Conservation (phyloP, 2,797 vertebrate genomes). For the Amblyraja radiata region DNA sequence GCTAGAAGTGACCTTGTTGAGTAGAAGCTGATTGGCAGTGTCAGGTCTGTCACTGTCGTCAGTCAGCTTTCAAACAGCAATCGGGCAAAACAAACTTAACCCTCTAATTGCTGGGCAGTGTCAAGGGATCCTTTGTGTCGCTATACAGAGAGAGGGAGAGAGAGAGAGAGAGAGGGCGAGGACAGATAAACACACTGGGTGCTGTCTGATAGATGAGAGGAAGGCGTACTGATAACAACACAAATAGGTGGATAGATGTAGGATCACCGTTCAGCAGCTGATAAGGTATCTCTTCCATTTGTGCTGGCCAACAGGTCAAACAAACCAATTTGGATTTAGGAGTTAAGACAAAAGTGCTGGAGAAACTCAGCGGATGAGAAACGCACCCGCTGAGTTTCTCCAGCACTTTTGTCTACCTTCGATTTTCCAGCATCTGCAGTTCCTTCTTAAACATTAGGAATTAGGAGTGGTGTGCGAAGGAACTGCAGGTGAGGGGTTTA, state of each 20-base stretch:
- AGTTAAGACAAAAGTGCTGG: no score
- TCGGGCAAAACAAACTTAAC: constrained; percentile 6
- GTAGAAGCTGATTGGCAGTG: constrained; percentile 74
- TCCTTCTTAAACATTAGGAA: no score
- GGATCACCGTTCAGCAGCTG: neutral
- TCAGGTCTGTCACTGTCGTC: constrained; percentile 68
- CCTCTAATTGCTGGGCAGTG: neutral
- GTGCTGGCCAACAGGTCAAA: neutral
- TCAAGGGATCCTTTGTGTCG: neutral
- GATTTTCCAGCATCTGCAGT: no score
- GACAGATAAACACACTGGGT: neutral
- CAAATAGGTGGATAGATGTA: neutral
- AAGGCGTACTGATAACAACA: neutral
- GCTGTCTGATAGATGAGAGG: neutral
- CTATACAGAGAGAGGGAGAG: neutral
- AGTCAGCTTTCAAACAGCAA: constrained; percentile 55
- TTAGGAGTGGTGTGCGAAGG: no score
- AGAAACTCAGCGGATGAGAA: no score
- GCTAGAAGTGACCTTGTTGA: constrained; percentile 72
- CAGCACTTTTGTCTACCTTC: no score
- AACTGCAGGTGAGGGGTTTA: no score
- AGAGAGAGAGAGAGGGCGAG: neutral
- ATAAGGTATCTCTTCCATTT: neutral
- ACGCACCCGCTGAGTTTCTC: no score
- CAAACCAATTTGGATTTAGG: neutral